Evolutionary conservation across 1,140 invertebrate species (phyloP), one percentile per base, ranked within the genome.

Genomic region (Drusus annulatus): DNA sequence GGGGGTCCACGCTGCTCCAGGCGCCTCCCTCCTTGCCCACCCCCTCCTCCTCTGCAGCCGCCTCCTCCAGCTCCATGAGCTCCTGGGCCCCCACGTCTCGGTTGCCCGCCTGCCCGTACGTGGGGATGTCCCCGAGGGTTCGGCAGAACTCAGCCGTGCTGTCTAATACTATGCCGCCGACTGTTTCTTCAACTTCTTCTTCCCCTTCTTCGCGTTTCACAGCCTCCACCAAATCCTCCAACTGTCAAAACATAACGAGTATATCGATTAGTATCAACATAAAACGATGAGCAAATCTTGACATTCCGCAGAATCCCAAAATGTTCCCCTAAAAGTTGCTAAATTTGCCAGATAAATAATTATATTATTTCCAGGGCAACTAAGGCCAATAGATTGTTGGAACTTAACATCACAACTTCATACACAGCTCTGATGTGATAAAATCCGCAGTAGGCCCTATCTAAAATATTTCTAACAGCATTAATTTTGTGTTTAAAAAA

Each of bases 141-240:
- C 98, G 92, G 87, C 98, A 99, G 91, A 99, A 99, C 90, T 99
- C 98, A 0, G 97, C 97, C 0, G 97, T 99, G 15, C 97, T 94
- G 90, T 99, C 98, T 36, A 99, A 88, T 36, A 96, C 92, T 83
- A 99, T 98, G 80, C 91, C 91, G 2, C 91, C 90, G 25, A 88
- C 87, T 74, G 86, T 84, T 52, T 86, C 85, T 8, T 89, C 88
- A 13, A 86, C 85, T 28, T 81, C 85, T 3, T 87, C 85, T 81
- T 90, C 91, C 92, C 84, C 86, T 45, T 45, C 36, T 45, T 90
- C 85, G 76, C 85, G 45, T 65, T 92, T 84, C 86, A 87, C 83
- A 81, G 81, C 86, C 87, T 84, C 79, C 77, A 90, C 78, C 56
- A 90, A 85, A 25, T 89, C 86, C 56, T 89, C 88, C 69, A 89